These are phyloP conservation scores for Serilophus lunatus DNA, from an alignment of 2,113 vertebrate species.

Conservation along the genomic window DNA sequence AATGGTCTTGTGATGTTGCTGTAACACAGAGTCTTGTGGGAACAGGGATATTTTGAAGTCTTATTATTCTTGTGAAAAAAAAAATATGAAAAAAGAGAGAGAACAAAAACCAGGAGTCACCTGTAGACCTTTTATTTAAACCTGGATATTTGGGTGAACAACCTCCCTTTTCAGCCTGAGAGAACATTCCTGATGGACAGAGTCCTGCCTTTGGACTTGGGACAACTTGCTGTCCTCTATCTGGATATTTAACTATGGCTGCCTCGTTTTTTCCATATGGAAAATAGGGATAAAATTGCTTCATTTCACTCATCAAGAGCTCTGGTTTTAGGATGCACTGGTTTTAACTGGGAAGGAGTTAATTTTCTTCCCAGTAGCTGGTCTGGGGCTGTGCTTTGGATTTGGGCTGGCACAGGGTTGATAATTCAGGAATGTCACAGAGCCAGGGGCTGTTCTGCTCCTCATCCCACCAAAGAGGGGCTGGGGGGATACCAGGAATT, in stretches of 20 bases:
- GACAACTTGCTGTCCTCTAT: background rate
- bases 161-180: background rate
- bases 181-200: background rate
- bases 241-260: background rate
- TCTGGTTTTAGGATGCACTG: background rate
- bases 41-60: background rate
- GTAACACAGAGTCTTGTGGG: background rate
- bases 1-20: too few species aligned
- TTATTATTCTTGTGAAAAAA: background rate
- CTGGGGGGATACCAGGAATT: too few species aligned
- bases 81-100: background rate
- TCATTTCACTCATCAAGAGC: background rate
- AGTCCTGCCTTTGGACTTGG: background rate
- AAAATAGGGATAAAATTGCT: background rate
- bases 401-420: background rate
- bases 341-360: background rate
- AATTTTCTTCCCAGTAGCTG: background rate
- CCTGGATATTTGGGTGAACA: background rate
- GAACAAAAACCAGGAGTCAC: background rate
- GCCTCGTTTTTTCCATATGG: background rate
- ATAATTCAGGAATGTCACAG: background rate
- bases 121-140: background rate
- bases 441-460: background rate
- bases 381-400: background rate
- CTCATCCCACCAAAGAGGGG: background rate